Conservation (phyloP, 2,797 vertebrate genomes). For the Mycteria americana region DNA sequence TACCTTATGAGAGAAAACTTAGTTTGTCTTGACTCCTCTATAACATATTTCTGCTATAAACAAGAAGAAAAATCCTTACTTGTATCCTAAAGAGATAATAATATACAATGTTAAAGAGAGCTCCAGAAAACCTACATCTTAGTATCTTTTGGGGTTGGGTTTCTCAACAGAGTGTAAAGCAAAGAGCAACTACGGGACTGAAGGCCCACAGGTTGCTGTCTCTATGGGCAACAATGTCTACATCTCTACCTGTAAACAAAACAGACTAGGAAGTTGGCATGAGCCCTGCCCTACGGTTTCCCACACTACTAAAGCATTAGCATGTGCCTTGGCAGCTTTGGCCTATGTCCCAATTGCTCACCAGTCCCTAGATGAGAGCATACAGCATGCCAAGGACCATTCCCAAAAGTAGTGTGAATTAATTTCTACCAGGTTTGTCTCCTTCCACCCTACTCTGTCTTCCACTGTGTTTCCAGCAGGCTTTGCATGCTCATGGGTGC, state of each 20-base stretch:
- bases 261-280: neutral
- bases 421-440: neutral
- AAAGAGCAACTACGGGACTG: neutral
- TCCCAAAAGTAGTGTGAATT: fast-evolving
- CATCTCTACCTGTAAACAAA: neutral
- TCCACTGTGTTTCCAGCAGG: neutral
- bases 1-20: neutral
- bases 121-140: neutral
- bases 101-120: neutral
- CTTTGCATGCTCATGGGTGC: neutral
- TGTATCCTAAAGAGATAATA: neutral
- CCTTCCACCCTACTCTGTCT: neutral
- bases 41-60: neutral
- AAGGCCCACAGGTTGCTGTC: neutral
- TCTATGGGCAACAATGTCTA: neutral
- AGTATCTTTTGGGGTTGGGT: neutral
- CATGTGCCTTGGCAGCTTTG: neutral
- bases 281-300: neutral
- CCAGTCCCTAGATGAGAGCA: fast-evolving
- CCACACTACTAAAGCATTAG: fast-evolving
- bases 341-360: neutral
- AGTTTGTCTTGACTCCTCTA: neutral
- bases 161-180: neutral
- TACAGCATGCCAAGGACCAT: fast-evolving
- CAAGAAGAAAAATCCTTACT: neutral